These are phyloP conservation scores for Nephrotoma guestfalica DNA, from an alignment of 2,888 invertebrate species.

Conservation along the genomic window DNA sequence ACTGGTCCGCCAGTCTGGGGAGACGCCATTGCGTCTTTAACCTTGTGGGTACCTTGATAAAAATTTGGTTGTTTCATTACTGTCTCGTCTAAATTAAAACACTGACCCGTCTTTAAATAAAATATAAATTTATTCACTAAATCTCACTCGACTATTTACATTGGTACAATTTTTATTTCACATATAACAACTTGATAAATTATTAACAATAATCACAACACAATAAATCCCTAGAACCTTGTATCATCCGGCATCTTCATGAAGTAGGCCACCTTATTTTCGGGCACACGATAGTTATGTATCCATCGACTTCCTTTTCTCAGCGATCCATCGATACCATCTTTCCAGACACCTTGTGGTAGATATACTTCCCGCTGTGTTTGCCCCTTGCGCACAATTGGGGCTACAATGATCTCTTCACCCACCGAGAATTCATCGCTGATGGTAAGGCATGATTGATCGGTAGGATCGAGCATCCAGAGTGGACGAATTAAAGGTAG, in stretches of 20 bases:
- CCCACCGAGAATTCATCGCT: conserved; percentile 82
- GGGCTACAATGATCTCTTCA: conserved; percentile 80
- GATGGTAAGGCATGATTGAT: conserved; percentile 59
- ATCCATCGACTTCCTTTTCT: conserved; percentile 84
- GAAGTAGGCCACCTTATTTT: conserved; percentile 69
- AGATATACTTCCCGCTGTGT: conserved; percentile 71
- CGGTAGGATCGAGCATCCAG: conserved; percentile 77
- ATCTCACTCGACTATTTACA: neutral
- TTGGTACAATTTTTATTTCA: neutral
- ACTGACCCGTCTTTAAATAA: neutral
- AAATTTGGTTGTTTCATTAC: too few species aligned
- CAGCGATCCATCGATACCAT: conserved; percentile 73
- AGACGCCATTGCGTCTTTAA: too few species aligned
- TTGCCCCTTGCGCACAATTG: conserved; percentile 55
- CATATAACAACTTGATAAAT: neutral
- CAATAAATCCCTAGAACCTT: conserved; percentile 39
- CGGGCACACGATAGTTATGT: conserved; percentile 68
- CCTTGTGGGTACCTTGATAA: too few species aligned
- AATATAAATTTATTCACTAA: neutral
- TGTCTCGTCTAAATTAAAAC: too few species aligned
- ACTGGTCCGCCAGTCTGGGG: too few species aligned
- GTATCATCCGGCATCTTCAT: conserved; percentile 73
- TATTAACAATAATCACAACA: neutral
- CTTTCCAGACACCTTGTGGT: conserved; percentile 85
- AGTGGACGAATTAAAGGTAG: conserved; percentile 73